phyloP scores from a whole-genome alignment of 2,888 invertebrate genomes.

The Stenodema calcarata region DNA sequence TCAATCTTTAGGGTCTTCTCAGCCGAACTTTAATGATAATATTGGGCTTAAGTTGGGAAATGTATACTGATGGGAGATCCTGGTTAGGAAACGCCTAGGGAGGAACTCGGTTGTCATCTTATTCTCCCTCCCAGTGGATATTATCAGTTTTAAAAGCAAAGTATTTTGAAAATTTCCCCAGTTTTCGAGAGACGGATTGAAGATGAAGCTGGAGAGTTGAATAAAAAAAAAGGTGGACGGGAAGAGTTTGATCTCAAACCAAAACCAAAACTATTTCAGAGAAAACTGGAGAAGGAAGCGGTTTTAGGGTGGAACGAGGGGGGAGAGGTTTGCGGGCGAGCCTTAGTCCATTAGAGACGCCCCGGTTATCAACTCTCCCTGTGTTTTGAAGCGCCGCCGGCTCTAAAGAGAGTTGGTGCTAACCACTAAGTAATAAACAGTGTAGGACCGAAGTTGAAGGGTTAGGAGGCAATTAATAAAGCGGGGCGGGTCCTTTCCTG shows the following conservation, averaged over 20 bases:
- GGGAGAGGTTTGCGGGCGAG: not conserved
- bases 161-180: conserved; percentile 7
- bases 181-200: not conserved
- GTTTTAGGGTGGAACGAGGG: not conserved
- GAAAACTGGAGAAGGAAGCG: conserved; percentile 33
- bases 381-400: conserved; percentile 43
- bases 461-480: conserved; percentile 45
- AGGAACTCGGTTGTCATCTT: not conserved
- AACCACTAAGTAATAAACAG: conserved; percentile 54
- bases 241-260: conserved; percentile 17
- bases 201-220: not conserved
- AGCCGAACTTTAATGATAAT: not conserved
- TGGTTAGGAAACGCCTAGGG: not conserved
- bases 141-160: conserved; percentile 38
- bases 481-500: not conserved
- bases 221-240: not conserved
- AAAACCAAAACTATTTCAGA: conserved; percentile 25
- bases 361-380: conserved; percentile 42
- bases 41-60: not conserved
- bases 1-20: not conserved
- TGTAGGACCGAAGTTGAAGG: conserved; percentile 50
- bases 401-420: conserved; percentile 42
- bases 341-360: conserved; percentile 39
- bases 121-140: not conserved
- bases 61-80: not conserved